Evolutionary conservation across 1,140 invertebrate species (phyloP).

Genomic region (Gonatopus flavifemur): DNA sequence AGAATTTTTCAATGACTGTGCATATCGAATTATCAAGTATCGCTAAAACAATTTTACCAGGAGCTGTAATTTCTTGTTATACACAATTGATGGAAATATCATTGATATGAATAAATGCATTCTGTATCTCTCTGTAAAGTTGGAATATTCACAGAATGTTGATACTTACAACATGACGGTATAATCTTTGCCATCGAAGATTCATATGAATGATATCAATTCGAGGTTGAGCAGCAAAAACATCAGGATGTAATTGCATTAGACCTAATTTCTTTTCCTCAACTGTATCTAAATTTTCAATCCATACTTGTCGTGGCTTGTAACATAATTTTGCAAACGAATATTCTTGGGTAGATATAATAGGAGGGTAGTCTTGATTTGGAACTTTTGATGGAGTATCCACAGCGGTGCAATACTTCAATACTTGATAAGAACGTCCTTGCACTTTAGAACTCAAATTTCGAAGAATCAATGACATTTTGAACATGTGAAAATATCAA

Average conservation of each 20-base stretch:
- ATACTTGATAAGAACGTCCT: conserved; percentile 16
- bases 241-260: conserved; percentile 83
- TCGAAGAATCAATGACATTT: conserved; percentile 29
- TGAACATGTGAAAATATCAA: too few relatives aligned
- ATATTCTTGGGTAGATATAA: conserved; percentile 33
- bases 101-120: too few relatives aligned
- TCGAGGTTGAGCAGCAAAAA: conserved; percentile 81
- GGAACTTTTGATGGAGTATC: not conserved
- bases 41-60: too few relatives aligned
- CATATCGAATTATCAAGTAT: too few relatives aligned
- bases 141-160: conserved; percentile 8
- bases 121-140: too few relatives aligned
- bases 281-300: conserved; percentile 83
- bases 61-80: too few relatives aligned
- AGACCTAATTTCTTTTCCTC: conserved; percentile 81
- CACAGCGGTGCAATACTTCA: conserved; percentile 26
- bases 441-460: conserved; percentile 27
- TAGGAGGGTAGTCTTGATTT: conserved; percentile 16
- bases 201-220: conserved; percentile 89
- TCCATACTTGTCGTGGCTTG: conserved; percentile 81
- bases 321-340: conserved; percentile 41
- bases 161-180: conserved; percentile 73
- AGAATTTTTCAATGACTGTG: too few relatives aligned
- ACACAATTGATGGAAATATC: too few relatives aligned
- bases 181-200: conserved; percentile 85